Evolutionary conservation across 2,888 invertebrate genomes (phyloP).

Genomic region (Cyaniris semiargus): DNA sequence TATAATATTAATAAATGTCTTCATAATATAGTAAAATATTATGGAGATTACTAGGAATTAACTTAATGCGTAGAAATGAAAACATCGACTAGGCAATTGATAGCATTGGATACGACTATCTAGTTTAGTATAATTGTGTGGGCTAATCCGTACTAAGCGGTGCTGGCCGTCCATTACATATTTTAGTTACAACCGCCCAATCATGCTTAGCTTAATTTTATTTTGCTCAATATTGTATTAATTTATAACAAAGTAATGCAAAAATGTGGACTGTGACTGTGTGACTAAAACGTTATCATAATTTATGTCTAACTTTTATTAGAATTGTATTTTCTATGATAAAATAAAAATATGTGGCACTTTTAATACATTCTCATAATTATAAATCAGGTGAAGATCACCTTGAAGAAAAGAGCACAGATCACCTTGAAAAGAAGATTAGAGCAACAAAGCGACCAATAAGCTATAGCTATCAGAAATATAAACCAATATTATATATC

Average conservation of each 20-base stretch:
- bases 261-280: neutral
- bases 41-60: neutral
- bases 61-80: neutral
- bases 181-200: neutral
- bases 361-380: no score
- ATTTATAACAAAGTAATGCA: neutral
- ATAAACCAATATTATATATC: slow-evolving; percentile 65
- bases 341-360: no score
- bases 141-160: neutral
- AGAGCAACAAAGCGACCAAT: slow-evolving; percentile 43
- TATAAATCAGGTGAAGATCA: neutral
- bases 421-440: slow-evolving; percentile 2
- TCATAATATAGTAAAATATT: no score
- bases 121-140: neutral
- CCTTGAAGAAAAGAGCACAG: neutral
- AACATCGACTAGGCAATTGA: slow-evolving; percentile 10
- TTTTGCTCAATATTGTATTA: neutral
- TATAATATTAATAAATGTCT: no score
- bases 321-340: no score
- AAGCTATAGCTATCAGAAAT: slow-evolving; percentile 60
- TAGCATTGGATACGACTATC: neutral
- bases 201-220: neutral
- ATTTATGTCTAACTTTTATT: no score
- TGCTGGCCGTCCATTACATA: neutral
- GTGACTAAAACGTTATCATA: neutral